Conservation (phyloP, 2,888 invertebrate genomes). For the Synanthedon andrenaeformis region DNA sequence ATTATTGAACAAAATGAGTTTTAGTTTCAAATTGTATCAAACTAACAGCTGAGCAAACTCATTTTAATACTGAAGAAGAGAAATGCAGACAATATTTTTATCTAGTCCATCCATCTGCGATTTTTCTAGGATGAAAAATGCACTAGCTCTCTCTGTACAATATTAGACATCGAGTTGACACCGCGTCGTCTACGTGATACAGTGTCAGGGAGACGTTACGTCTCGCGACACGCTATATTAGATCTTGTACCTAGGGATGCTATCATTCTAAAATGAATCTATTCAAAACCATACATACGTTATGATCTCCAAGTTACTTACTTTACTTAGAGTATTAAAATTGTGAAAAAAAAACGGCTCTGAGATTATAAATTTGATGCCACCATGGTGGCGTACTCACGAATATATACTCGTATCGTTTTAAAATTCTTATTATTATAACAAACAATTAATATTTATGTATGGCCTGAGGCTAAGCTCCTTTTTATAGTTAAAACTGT, state of each 20-base stretch:
- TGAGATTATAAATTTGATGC: neutral
- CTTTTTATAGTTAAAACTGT: too few relatives aligned
- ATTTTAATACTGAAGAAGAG: neutral
- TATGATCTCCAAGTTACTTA: too few relatives aligned
- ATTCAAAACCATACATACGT: too few relatives aligned
- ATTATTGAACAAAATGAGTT: too few relatives aligned
- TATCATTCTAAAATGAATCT: neutral
- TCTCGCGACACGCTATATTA: slow-evolving; percentile 5
- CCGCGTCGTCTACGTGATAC: neutral
- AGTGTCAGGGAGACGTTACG: slow-evolving; percentile 5
- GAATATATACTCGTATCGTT: too few relatives aligned
- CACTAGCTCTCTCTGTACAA: neutral
- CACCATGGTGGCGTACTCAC: too few relatives aligned
- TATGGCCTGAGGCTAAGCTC: too few relatives aligned
- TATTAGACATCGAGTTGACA: slow-evolving; percentile 11
- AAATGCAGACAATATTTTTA: neutral
- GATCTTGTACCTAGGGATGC: slow-evolving; percentile 5
- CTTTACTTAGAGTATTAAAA: too few relatives aligned
- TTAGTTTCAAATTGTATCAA: too few relatives aligned
- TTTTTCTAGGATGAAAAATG: neutral
- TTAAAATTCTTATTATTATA: too few relatives aligned
- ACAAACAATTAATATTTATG: too few relatives aligned
- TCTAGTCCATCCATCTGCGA: neutral
- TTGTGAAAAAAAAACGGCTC: slow-evolving; percentile 5
- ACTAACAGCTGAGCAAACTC: too few relatives aligned